These are phyloP conservation scores for Cyaniris semiargus DNA, from an alignment of 2,888 invertebrate genomes.

Conservation along the genomic window DNA sequence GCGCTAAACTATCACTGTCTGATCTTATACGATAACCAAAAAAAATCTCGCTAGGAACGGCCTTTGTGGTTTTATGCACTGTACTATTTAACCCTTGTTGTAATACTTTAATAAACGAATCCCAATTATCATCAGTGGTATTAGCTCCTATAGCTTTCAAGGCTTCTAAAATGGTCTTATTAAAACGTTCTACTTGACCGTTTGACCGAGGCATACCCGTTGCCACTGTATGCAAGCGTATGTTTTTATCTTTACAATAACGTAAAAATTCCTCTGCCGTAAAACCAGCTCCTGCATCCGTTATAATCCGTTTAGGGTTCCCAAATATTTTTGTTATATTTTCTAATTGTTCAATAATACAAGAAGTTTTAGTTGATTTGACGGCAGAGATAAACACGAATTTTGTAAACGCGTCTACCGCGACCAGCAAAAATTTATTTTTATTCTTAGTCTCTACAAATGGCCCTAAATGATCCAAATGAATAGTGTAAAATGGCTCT, in stretches of 20 bases:
- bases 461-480: background rate
- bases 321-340: conserved; percentile 15
- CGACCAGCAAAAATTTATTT: conserved; percentile 20
- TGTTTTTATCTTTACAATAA: conserved; percentile 24
- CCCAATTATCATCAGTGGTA: conserved; percentile 46
- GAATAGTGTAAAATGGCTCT: background rate
- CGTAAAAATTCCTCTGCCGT: background rate
- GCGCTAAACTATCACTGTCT: conserved; percentile 9
- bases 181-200: conserved; percentile 47
- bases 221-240: conserved; percentile 14
- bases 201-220: conserved; percentile 45
- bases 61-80: conserved; percentile 42
- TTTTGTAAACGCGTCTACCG: conserved; percentile 23
- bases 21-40: conserved; percentile 40
- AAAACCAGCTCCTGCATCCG: conserved; percentile 18
- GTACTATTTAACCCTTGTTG: conserved; percentile 49
- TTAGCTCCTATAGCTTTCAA: conserved; percentile 43
- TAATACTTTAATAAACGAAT: conserved; percentile 43
- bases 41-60: conserved; percentile 45
- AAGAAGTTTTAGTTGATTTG: conserved; percentile 11
- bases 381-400: conserved; percentile 23
- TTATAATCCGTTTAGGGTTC: conserved; percentile 15
- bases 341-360: conserved; percentile 33
- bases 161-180: conserved; percentile 46
- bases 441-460: background rate